phyloP scores from a whole-genome alignment of 2,888 invertebrate species.

The Cactoblastis cactorum region DNA sequence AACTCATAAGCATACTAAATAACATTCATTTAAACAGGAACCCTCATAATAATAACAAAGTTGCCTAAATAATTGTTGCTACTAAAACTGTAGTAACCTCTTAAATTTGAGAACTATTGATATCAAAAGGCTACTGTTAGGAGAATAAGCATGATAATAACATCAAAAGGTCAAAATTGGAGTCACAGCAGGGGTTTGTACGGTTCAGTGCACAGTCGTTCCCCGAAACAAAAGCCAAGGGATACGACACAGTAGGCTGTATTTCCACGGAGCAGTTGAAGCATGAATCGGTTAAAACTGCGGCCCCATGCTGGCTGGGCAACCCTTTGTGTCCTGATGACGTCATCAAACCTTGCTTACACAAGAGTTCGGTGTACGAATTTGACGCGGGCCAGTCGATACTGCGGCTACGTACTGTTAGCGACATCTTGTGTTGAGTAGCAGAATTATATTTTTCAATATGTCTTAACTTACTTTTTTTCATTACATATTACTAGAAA shows the following conservation, averaged over 20 bases:
- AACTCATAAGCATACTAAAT: no score
- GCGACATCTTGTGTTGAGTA: constrained; percentile 25
- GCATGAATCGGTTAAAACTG: constrained; percentile 8
- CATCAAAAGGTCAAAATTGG: not conserved
- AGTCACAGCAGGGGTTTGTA: not conserved
- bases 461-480: no score
- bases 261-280: not conserved
- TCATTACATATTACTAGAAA: no score
- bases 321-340: constrained; percentile 30
- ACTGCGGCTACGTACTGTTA: constrained; percentile 20
- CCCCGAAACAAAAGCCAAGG: not conserved
- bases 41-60: no score
- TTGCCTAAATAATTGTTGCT: no score
- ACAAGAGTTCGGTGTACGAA: constrained; percentile 2
- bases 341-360: constrained; percentile 29
- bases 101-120: no score
- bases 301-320: not conserved
- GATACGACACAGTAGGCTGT: constrained; percentile 2
- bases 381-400: constrained; percentile 32
- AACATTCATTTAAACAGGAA: no score
- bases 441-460: constrained; percentile 18
- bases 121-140: not conserved
- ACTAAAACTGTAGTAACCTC: no score
- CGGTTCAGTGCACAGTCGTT: constrained; percentile 5
- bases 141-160: not conserved